These are phyloP conservation scores for Neodiprion fabricii DNA, from an alignment of 1,140 invertebrate genomes.

Conservation along the genomic window DNA sequence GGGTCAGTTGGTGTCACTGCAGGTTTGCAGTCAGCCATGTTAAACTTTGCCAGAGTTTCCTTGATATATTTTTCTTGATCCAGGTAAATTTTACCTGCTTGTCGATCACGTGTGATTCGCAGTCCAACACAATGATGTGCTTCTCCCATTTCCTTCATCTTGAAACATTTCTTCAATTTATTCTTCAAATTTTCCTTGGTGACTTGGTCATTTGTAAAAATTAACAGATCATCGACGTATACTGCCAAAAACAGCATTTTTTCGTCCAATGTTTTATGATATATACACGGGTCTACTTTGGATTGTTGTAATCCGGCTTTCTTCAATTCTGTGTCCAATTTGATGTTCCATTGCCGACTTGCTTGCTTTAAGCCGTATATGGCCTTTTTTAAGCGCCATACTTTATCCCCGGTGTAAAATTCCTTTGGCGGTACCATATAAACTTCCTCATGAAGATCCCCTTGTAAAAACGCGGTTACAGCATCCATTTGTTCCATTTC, in stretches of 20 bases:
- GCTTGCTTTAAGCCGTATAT: conserved; percentile 58
- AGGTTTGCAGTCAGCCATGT: conserved; percentile 39
- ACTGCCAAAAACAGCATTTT: conserved; percentile 23
- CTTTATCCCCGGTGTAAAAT: conserved; percentile 26
- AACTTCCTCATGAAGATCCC: conserved; percentile 42
- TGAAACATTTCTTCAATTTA: not conserved
- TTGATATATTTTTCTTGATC: conserved; percentile 26
- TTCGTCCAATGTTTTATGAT: conserved; percentile 14
- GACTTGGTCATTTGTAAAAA: conserved; percentile 17
- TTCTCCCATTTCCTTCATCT: conserved; percentile 36
- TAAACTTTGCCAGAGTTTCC: conserved; percentile 36
- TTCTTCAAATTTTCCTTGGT: conserved; percentile 12
- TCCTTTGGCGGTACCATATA: conserved; percentile 31
- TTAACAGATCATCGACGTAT: conserved; percentile 31
- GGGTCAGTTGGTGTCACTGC: conserved; percentile 34
- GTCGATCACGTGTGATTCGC: conserved; percentile 23
- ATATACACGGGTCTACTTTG: conserved; percentile 22
- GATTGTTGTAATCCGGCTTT: conserved; percentile 14
- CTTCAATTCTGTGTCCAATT: conserved; percentile 16
- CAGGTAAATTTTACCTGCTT: conserved; percentile 22
- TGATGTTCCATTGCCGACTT: conserved; percentile 19
- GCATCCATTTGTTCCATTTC: conserved; percentile 12
- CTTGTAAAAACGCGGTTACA: conserved; percentile 38
- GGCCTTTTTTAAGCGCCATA: conserved; percentile 44
- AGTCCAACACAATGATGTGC: conserved; percentile 34